A percentile compares a stretch with the other conserved stretches of the same genome.
phyloP scores from a whole-genome alignment of 2,797 vertebrate genomes.

The Enteromius argenteus region DNA sequence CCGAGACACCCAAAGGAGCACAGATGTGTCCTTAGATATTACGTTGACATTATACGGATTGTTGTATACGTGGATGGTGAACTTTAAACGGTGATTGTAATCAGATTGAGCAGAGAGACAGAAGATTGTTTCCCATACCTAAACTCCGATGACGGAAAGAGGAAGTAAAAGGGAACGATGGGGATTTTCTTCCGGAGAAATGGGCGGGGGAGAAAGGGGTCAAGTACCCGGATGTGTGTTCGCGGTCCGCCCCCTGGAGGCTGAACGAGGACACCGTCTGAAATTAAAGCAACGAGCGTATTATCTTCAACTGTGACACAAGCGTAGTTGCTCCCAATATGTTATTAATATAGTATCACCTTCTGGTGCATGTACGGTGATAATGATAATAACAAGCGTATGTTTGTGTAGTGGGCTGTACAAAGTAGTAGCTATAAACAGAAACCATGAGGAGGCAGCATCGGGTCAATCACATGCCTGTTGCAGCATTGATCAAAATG shows the following conservation, averaged over 20 bases:
- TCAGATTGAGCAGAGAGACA: constrained; percentile 62
- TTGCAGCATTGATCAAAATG: background rate
- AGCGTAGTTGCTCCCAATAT: background rate
- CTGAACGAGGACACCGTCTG: background rate
- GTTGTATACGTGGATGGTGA: constrained; percentile 68
- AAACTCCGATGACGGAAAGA: constrained; percentile 83
- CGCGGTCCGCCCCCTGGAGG: background rate
- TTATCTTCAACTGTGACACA: background rate
- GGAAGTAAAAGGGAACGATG: constrained; percentile 69
- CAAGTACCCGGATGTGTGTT: background rate
- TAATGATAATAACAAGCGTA: background rate
- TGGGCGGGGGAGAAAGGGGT: constrained; percentile 19
- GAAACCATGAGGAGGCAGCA: background rate
- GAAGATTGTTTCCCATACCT: constrained; percentile 71
- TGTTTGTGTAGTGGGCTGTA: background rate
- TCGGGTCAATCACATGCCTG: background rate
- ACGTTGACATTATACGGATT: background rate
- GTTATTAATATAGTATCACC: background rate
- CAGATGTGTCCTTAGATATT: background rate
- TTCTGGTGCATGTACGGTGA: background rate
- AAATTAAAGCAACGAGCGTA: background rate
- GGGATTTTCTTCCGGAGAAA: constrained; percentile 81
- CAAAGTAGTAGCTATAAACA: no score
- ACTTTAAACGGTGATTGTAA: constrained; percentile 67
- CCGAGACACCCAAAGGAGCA: rapidly evolving